A percentile compares a stretch with the other conserved stretches of the same genome.
Evolutionary conservation across 2,797 vertebrate genomes (phyloP).

Genomic region (Lutjanus argentimaculatus): DNA sequence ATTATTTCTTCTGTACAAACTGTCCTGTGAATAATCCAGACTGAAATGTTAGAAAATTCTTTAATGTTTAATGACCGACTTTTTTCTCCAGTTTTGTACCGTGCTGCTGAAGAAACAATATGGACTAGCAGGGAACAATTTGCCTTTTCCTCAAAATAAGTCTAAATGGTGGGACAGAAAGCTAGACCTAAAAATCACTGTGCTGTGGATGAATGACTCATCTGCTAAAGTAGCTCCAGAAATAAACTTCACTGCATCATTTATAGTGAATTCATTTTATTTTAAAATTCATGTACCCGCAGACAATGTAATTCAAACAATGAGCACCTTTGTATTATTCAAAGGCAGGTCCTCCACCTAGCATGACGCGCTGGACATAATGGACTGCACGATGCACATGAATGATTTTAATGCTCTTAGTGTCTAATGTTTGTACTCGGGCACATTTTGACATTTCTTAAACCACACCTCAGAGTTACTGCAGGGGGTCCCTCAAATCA

Average conservation of each 20-base stretch:
- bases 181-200: constrained; percentile 6
- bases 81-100: neutral
- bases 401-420: neutral
- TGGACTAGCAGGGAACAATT: neutral
- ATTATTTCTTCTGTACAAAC: neutral
- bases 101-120: neutral
- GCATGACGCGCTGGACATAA: neutral
- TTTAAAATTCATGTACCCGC: constrained; percentile 25
- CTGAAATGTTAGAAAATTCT: neutral
- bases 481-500: too few relatives aligned
- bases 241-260: constrained; percentile 35
- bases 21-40: constrained; percentile 15
- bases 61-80: constrained; percentile 9
- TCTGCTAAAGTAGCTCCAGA: constrained; percentile 6
- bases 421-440: neutral
- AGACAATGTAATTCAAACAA: constrained; percentile 27
- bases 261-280: constrained; percentile 30
- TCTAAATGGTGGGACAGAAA: neutral
- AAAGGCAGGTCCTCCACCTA: neutral
- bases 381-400: neutral
- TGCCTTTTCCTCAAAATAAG: constrained; percentile 9
- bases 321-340: constrained; percentile 37
- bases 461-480: too few relatives aligned
- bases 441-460: neutral
- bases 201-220: constrained; percentile 31